Percentiles rank a stretch among this genome's conserved stretches.
Evolutionary conservation across 2,888 invertebrate species (phyloP).

Genomic region (Masnerella sp.): DNA sequence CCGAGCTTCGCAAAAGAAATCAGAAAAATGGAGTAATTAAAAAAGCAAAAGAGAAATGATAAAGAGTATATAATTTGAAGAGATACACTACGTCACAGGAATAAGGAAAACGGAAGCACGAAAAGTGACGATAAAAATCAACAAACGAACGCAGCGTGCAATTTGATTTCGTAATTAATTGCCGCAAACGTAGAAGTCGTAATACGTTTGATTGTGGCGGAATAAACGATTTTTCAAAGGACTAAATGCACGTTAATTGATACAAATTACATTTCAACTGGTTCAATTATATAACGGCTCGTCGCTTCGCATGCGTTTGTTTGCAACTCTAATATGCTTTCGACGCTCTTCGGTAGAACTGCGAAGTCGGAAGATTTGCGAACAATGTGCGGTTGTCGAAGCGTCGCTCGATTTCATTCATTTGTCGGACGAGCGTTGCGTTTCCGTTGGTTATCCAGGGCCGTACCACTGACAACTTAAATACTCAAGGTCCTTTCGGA

Average conservation of each 20-base stretch:
- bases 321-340: conserved; percentile 32
- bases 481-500: conserved; percentile 34
- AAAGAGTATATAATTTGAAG: no score
- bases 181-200: conserved; percentile 21
- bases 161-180: conserved; percentile 43
- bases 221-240: conserved; percentile 35
- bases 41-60: no score
- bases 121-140: conserved; percentile 33
- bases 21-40: background rate
- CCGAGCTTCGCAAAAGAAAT: no score
- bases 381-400: conserved; percentile 43
- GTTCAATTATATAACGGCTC: conserved; percentile 34
- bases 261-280: conserved; percentile 42
- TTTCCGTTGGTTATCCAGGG: conserved; percentile 40
- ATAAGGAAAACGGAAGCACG: conserved; percentile 29
- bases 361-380: conserved; percentile 42
- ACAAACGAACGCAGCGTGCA: conserved; percentile 19
- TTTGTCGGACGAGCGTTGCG: conserved; percentile 35
- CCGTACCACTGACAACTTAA: conserved; percentile 31
- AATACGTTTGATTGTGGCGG: conserved; percentile 31
- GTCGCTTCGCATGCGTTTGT: conserved; percentile 16
- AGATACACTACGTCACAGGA: conserved; percentile 9
- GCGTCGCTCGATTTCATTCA: conserved; percentile 49
- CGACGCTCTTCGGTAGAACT: conserved; percentile 18
- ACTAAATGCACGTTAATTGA: conserved; percentile 48